Conservation (phyloP, 2,797 vertebrate genomes). For the Cichlasoma orientale region DNA sequence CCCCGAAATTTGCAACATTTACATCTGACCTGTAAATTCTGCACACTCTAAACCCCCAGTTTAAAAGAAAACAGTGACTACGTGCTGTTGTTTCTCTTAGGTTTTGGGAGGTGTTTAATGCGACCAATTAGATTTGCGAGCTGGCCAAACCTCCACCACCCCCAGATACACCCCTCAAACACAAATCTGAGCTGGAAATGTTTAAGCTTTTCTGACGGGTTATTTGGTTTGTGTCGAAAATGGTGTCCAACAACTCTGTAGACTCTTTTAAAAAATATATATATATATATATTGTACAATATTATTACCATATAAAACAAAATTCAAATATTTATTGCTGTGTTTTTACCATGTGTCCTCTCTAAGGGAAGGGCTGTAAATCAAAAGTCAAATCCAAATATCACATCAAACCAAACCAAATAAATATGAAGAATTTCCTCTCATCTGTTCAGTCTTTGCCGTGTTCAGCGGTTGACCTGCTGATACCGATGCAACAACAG, state of each 20-base stretch:
- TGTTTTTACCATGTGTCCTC: conserved; percentile 6
- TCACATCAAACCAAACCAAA: background rate
- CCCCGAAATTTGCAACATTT: background rate
- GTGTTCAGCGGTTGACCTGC: background rate
- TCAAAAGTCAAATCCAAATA: background rate
- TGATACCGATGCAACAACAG: background rate
- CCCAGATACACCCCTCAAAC: background rate
- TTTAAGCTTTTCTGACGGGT: background rate
- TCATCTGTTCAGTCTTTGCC: background rate
- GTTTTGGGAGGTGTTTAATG: background rate
- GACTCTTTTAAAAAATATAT: no score
- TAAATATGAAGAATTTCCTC: background rate
- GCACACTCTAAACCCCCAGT: background rate
- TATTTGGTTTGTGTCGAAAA: background rate
- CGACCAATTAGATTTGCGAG: conserved; percentile 5
- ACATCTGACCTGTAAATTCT: background rate
- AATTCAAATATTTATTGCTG: background rate
- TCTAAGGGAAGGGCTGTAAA: background rate
- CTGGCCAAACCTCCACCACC: background rate
- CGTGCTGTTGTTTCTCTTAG: background rate
- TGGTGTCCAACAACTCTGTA: no score
- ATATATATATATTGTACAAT: background rate
- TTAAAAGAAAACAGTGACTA: background rate
- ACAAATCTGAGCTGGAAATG: background rate
- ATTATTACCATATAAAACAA: background rate